Evolutionary conservation across 2,888 invertebrate genomes (phyloP).

Genomic region (Penaeus monodon): DNA sequence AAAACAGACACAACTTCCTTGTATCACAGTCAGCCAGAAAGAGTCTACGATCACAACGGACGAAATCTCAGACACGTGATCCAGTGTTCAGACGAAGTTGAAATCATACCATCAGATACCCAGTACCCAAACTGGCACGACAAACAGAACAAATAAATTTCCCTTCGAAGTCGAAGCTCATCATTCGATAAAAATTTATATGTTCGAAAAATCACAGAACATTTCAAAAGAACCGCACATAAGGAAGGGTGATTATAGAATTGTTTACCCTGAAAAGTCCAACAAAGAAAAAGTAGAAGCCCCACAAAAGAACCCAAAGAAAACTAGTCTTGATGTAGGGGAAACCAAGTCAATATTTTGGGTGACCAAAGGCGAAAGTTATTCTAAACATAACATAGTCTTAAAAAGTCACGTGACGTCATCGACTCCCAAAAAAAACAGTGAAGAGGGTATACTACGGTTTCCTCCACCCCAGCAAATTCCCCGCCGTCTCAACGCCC

Average conservation of each 20-base stretch:
- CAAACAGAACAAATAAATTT: no score
- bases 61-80: no score
- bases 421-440: conserved; percentile 37
- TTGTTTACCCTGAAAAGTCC: conserved; percentile 14
- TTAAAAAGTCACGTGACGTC: conserved; percentile 34
- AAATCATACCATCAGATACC: no score
- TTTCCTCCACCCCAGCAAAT: conserved; percentile 15
- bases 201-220: no score
- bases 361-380: conserved; percentile 58
- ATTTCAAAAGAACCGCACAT: no score
- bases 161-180: no score
- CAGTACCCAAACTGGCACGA: no score
- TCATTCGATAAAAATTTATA: no score
- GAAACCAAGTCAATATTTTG: conserved; percentile 50
- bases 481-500: conserved; percentile 44
- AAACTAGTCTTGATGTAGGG: conserved; percentile 34
- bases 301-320: conserved; percentile 19
- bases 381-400: conserved; percentile 49
- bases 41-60: no score
- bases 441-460: conserved; percentile 38
- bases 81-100: no score
- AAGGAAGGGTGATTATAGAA: neutral
- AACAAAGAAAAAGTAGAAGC: conserved; percentile 41
- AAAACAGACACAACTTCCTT: no score
- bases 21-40: no score